These are phyloP conservation scores for Eilema caniola DNA, from an alignment of 2,888 invertebrate genomes.

Conservation along the genomic window DNA sequence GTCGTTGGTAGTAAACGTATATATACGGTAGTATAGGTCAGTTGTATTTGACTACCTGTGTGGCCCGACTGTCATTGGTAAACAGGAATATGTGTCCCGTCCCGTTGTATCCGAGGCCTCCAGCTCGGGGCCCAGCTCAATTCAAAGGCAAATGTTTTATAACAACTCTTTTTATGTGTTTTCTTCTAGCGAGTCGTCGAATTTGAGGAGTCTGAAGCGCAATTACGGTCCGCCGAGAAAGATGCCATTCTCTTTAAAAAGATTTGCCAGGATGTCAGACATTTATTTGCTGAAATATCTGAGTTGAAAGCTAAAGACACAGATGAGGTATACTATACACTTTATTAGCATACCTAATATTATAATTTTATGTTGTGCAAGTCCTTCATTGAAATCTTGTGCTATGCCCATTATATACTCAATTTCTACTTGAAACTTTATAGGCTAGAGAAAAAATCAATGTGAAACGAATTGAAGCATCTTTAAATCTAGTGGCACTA, in stretches of 20 bases:
- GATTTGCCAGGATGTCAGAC: constrained; percentile 90
- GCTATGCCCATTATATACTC: background rate
- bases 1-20: too few relatives aligned
- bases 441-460: constrained; percentile 88
- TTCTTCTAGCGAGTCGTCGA: constrained; percentile 88
- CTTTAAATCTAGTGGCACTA: constrained; percentile 92
- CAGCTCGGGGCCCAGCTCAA: too few relatives aligned
- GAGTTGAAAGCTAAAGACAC: constrained; percentile 88
- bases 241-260: constrained; percentile 90
- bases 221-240: constrained; percentile 88
- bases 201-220: constrained; percentile 92
- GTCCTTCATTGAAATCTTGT: too few relatives aligned
- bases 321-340: constrained; percentile 81
- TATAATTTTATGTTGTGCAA: too few relatives aligned
- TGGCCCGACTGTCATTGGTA: too few relatives aligned
- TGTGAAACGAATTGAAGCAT: constrained; percentile 90
- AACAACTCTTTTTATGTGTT: background rate
- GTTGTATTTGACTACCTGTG: too few relatives aligned
- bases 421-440: constrained; percentile 41
- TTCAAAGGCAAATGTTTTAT: too few relatives aligned
- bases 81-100: too few relatives aligned
- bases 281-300: constrained; percentile 90
- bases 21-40: too few relatives aligned
- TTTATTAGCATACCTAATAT: too few relatives aligned
- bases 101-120: too few relatives aligned